Conservation (phyloP, 2,113 vertebrate species). For the Gyps fulvus region DNA sequence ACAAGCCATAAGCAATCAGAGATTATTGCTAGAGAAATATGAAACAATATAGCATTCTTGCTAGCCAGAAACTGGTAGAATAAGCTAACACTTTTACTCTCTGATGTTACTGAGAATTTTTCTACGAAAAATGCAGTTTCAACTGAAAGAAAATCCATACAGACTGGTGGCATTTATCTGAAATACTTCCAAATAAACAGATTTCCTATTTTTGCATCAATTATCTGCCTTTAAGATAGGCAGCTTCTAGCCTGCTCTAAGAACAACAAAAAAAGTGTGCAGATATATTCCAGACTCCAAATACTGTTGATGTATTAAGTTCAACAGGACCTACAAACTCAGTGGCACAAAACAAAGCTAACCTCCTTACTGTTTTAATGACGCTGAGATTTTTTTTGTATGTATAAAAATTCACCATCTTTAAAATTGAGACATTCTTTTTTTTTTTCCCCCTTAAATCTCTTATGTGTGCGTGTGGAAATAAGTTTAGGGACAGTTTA, state of each 20-base stretch:
- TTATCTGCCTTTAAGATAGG: background rate
- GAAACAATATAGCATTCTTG: background rate
- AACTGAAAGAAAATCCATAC: background rate
- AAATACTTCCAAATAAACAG: background rate
- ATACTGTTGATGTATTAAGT: background rate
- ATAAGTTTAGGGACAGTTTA: background rate
- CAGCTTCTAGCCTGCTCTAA: background rate
- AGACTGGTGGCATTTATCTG: background rate
- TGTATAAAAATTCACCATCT: background rate
- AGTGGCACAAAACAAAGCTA: background rate
- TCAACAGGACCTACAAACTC: background rate
- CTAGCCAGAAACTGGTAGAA: background rate
- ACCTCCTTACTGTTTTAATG: background rate
- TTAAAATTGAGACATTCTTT: background rate
- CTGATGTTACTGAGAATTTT: background rate
- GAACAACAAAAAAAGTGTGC: background rate
- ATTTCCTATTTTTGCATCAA: background rate
- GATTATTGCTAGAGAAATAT: background rate
- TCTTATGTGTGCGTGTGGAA: fast-evolving
- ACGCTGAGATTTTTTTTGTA: background rate
- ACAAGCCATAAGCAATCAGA: background rate
- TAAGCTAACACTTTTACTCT: background rate
- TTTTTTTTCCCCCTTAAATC: background rate
- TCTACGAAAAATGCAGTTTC: background rate
- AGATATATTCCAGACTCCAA: background rate